A percentile compares a stretch with the other conserved stretches of the same genome.
phyloP scores from a whole-genome alignment of 2,888 invertebrate genomes.

The Neoascia interrupta region DNA sequence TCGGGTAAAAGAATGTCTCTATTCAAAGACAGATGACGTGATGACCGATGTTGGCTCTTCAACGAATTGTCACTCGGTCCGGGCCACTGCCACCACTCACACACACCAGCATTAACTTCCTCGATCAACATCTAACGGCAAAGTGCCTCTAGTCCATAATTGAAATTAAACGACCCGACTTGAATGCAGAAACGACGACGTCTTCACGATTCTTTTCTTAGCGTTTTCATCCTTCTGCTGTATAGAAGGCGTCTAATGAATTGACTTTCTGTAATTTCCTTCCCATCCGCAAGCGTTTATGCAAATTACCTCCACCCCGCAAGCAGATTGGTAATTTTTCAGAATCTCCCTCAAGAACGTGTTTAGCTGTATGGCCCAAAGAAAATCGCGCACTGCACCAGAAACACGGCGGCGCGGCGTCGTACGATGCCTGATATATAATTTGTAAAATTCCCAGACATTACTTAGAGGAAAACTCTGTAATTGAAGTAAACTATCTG shows the following conservation, averaged over 20 bases:
- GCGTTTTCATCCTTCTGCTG: conserved; percentile 41
- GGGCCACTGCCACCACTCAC: not conserved
- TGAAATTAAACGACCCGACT: conserved; percentile 60
- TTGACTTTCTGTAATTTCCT: conserved; percentile 66
- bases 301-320: conserved; percentile 42
- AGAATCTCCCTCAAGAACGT: not conserved
- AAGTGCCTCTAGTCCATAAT: conserved; percentile 55
- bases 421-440: conserved; percentile 35
- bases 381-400: too few relatives aligned
- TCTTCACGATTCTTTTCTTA: conserved; percentile 48
- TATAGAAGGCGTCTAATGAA: conserved; percentile 68
- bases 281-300: conserved; percentile 61
- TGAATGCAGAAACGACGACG: conserved; percentile 2
- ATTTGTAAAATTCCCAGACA: conserved; percentile 68
- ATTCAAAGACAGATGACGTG: not conserved
- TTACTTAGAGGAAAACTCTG: conserved; percentile 68
- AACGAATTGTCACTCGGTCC: conserved; percentile 48
- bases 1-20: conserved; percentile 9
- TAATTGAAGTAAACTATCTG: conserved; percentile 68
- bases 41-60: conserved; percentile 43
- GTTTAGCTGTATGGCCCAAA: too few relatives aligned
- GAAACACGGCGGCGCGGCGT: not conserved
- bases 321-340: conserved; percentile 22
- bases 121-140: conserved; percentile 47
- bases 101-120: conserved; percentile 5